Conservation (phyloP, 2,797 vertebrate species). For the Cirrhinus molitorella region DNA sequence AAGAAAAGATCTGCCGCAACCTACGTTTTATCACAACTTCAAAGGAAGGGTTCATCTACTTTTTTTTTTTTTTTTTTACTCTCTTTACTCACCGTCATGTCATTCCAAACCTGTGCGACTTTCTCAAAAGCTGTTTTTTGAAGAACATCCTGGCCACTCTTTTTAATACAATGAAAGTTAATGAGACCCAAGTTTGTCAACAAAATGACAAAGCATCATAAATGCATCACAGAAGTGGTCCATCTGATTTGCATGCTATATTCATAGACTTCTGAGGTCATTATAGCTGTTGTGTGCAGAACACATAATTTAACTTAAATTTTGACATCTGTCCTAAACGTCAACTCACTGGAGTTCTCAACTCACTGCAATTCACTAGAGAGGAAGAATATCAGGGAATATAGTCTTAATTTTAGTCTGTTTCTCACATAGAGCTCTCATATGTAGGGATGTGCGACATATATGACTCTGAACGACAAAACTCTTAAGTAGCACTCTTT, state of each 20-base stretch:
- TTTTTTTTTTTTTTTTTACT: background rate
- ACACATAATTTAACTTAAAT: background rate
- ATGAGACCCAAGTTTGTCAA: background rate
- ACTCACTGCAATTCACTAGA: background rate
- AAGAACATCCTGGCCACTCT: background rate
- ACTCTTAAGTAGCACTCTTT: too few species aligned
- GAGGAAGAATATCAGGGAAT: background rate
- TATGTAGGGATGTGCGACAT: too few species aligned
- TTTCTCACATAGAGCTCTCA: background rate
- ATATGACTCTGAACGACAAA: too few species aligned
- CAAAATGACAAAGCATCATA: background rate
- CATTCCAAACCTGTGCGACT: background rate
- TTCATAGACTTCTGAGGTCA: background rate
- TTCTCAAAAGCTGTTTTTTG: background rate
- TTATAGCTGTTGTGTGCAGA: background rate
- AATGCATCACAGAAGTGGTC: background rate
- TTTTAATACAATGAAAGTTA: background rate
- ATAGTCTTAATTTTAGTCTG: background rate
- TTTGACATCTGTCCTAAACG: background rate
- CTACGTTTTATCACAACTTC: background rate
- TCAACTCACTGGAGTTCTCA: conserved; percentile 2
- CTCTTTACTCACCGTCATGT: background rate
- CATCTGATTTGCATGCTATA: background rate
- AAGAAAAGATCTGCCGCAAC: background rate
- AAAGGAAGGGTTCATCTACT: background rate